A percentile compares a stretch with the other conserved stretches of the same genome.
These are phyloP conservation scores for Hypocryptadius cinnamomeus DNA, from an alignment of 2,113 vertebrate species.

Conservation along the genomic window DNA sequence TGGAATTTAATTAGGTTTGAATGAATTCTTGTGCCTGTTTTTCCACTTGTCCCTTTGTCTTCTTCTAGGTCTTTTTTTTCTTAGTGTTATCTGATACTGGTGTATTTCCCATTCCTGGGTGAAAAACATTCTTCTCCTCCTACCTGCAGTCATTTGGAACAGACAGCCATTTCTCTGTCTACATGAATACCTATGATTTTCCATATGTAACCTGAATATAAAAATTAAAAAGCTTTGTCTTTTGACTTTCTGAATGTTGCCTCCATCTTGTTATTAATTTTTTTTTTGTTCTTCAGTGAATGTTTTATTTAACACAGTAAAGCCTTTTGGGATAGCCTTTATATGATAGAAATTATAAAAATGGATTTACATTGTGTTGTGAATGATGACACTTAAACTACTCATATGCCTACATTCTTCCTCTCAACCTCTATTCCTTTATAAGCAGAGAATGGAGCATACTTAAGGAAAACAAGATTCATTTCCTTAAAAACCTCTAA, in stretches of 20 bases:
- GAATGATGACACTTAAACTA: neutral
- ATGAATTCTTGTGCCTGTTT: neutral
- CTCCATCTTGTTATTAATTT: neutral
- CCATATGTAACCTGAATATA: neutral
- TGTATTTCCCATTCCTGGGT: neutral
- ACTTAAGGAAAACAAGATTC: conserved; percentile 25
- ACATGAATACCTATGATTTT: neutral
- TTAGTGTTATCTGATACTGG: neutral
- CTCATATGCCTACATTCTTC: neutral
- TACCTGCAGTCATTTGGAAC: neutral
- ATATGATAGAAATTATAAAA: neutral
- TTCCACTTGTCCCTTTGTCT: neutral
- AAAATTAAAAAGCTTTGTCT: neutral
- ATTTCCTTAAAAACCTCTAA: conserved; percentile 20
- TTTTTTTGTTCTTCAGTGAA: neutral
- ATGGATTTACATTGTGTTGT: neutral
- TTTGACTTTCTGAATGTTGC: neutral
- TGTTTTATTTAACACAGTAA: neutral
- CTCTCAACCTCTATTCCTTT: neutral
- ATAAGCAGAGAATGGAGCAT: neutral
- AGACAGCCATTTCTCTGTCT: neutral
- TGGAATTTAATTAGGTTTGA: neutral
- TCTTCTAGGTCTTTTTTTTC: neutral
- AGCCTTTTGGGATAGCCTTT: neutral
- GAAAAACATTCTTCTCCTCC: neutral